Evolutionary conservation across 2,113 vertebrate species (phyloP).

Genomic region (Carassius auratus): DNA sequence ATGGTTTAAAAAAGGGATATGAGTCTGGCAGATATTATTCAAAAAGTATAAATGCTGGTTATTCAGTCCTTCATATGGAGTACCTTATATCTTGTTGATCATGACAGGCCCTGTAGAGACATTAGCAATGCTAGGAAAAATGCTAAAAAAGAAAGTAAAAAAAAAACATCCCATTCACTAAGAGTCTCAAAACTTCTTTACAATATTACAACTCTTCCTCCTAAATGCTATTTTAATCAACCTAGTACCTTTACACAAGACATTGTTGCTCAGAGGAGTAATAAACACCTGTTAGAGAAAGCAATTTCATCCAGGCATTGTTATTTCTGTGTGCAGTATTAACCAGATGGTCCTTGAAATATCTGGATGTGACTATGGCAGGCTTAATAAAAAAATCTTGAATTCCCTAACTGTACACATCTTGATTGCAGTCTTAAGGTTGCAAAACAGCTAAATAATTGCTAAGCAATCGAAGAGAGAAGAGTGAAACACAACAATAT

Average conservation of each 20-base stretch:
- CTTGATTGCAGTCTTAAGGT: not conserved
- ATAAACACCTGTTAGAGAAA: not conserved
- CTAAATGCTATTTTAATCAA: not conserved
- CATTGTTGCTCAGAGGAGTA: not conserved
- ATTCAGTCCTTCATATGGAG: not conserved
- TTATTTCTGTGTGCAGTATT: not conserved
- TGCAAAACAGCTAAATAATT: constrained; percentile 9
- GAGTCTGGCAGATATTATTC: not conserved
- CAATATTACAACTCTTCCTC: not conserved
- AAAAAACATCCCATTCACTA: not conserved
- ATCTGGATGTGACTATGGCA: not conserved
- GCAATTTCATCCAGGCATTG: not conserved
- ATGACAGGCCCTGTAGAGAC: not conserved
- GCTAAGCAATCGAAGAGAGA: not conserved
- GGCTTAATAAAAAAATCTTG: not conserved
- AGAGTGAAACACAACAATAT: constrained; percentile 6
- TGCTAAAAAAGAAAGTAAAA: not conserved
- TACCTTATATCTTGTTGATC: not conserved
- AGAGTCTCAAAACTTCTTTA: not conserved
- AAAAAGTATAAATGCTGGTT: not conserved
- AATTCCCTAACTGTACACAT: not conserved
- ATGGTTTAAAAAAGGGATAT: too few relatives aligned
- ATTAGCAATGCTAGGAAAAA: not conserved
- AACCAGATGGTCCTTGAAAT: not conserved
- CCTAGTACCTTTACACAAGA: not conserved